These are phyloP conservation scores for Solen grandis DNA, from an alignment of 1,140 invertebrate genomes.

Conservation along the genomic window DNA sequence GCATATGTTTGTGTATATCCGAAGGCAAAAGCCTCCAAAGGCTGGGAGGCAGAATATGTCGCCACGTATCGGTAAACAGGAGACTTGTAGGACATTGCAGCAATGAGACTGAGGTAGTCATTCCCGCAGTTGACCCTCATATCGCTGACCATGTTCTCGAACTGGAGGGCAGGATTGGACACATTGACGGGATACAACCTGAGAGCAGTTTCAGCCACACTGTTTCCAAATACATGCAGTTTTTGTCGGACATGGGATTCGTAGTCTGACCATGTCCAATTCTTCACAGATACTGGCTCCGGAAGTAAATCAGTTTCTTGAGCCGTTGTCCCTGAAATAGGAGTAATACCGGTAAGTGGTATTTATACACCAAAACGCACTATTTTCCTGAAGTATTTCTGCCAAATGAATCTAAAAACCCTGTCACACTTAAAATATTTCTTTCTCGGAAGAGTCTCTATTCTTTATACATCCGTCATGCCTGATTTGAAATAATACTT, in stretches of 20 bases:
- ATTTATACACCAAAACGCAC: not conserved
- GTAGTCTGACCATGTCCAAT: constrained; percentile 57
- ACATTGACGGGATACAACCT: constrained; percentile 30
- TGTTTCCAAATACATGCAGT: constrained; percentile 29
- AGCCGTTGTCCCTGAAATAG: constrained; percentile 50
- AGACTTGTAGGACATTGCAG: constrained; percentile 7
- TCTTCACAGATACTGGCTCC: constrained; percentile 4
- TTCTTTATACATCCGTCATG: not conserved
- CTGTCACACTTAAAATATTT: too few species aligned
- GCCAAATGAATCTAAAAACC: too few species aligned
- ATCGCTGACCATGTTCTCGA: constrained; percentile 37
- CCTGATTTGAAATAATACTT: not conserved
- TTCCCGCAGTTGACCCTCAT: constrained; percentile 40
- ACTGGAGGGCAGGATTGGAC: constrained; percentile 9
- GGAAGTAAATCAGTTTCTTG: constrained; percentile 48
- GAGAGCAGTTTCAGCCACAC: constrained; percentile 27
- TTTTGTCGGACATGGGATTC: constrained; percentile 1
- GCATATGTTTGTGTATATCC: not conserved
- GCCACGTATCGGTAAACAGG: constrained; percentile 42
- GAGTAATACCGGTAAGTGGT: not conserved
- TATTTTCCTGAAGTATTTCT: too few species aligned
- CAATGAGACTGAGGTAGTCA: constrained; percentile 15
- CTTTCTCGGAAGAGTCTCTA: not conserved
- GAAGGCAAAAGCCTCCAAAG: not conserved
- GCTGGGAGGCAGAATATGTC: constrained; percentile 20